Base-by-base conservation (phyloP, 2,888 invertebrate genomes). In the Quadroppia sp. region DNA sequence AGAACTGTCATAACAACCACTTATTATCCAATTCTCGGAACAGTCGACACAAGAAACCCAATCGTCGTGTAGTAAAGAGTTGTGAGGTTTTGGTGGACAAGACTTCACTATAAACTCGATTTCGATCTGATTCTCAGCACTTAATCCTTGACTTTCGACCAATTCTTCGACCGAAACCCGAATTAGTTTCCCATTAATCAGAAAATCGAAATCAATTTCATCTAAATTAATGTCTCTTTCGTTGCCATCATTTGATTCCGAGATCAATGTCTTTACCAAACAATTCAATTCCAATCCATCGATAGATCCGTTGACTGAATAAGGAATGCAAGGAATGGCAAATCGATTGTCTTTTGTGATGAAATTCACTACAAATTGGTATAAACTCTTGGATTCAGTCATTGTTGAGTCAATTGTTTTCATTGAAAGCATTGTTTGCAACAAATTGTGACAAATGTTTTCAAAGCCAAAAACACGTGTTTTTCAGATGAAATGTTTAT, bases 1-100 rank as follows among this genome's bases (percentile, higher is more conserved):
- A 72, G 93, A 91, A 82, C 92, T 91, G 82, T 97, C 97, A 83
- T 96, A 97, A 82, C 94, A 91, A 28, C 96, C 96, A 71, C 92
- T 89, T 61, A 96, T 82, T 76, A 96, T 90, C 76, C 90, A 91
- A 81, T 88, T 87, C 53, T 86, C 87, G 76, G 85, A 84, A 53
- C 88, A 86, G 79, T 90, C 88, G 0, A 95, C 89, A 59, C 92
- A 88, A 25, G 94, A 90, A n/a, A 98, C 94, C 98, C 98, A 99
- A 82, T 99, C 98, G 83, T 97, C 94, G 80, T 97, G 96, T 82
- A 92, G 86, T 77, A 98, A 85, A 81, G 93, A 92, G 82, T 95
- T 91, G 81, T 93, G 89, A 0, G 97, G 96, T 80, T 91, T 88
- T 0, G 98, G 98, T 0, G 96, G 90, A 15, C 95, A 92, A 78